phyloP scores from a whole-genome alignment of 2,888 invertebrate species.

The Cenopis cana region DNA sequence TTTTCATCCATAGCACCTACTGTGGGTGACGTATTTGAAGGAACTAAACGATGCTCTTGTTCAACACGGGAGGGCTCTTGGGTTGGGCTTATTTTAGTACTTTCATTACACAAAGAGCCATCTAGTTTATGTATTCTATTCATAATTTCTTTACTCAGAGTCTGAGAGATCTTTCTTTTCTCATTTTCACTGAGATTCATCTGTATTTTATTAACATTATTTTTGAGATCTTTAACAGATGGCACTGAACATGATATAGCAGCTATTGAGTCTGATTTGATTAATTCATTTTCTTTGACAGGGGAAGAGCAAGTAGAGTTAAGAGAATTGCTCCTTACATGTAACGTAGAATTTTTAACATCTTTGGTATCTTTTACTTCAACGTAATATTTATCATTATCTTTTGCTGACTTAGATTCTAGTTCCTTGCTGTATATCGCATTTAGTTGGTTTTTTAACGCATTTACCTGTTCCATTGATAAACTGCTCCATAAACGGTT shows the following conservation, averaged over 20 bases:
- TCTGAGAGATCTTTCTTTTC: constrained; percentile 89
- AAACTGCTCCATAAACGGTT: constrained; percentile 93
- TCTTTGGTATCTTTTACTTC: constrained; percentile 81
- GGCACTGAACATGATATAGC: constrained; percentile 78
- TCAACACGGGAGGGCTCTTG: constrained; percentile 43
- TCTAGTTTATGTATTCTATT: constrained; percentile 85
- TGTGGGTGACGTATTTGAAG: constrained; percentile 8
- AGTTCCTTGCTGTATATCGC: constrained; percentile 91
- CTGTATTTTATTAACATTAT: constrained; percentile 80
- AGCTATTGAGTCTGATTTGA: constrained; percentile 85
- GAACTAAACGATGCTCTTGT: constrained; percentile 46
- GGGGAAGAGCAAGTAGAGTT: constrained; percentile 73
- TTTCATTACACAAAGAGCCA: constrained; percentile 47
- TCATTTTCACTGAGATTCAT: constrained; percentile 87
- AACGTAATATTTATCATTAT: constrained; percentile 84
- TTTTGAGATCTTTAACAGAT: constrained; percentile 77
- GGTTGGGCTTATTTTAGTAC: constrained; percentile 26
- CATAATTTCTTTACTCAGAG: constrained; percentile 89
- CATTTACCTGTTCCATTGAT: constrained; percentile 92
- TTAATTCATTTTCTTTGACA: constrained; percentile 67
- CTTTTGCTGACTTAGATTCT: constrained; percentile 70
- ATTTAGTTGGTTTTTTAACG: constrained; percentile 91
- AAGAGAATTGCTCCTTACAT: constrained; percentile 86
- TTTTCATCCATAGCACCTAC: constrained; percentile 16
- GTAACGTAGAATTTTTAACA: constrained; percentile 71